These are phyloP conservation scores for Drosophila sp. DNA, from an alignment of 1,140 invertebrate genomes.

Conservation along the genomic window DNA sequence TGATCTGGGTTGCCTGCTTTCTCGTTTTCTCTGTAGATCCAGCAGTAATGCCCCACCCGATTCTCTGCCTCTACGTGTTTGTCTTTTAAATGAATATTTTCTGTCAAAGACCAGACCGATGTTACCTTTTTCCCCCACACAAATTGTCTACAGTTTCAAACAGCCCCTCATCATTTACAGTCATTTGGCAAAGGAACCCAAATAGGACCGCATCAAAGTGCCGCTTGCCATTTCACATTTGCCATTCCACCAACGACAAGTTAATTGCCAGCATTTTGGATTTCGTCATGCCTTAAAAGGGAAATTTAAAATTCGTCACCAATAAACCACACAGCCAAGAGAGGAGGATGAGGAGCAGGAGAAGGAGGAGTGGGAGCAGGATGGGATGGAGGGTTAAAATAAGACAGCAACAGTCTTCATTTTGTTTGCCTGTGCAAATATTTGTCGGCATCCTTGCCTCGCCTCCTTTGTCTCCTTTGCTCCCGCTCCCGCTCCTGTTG, in stretches of 20 bases:
- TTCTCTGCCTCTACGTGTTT: background rate
- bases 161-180: background rate
- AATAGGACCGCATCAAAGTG: conserved; percentile 19
- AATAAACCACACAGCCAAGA: background rate
- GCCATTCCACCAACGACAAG: conserved; percentile 15
- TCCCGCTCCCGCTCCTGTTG: background rate
- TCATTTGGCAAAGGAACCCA: conserved; percentile 3
- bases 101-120: background rate
- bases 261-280: conserved; percentile 27
- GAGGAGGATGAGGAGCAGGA: background rate
- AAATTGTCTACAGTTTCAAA: conserved; percentile 13
- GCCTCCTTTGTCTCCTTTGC: background rate
- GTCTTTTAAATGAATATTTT: conserved; percentile 4
- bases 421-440: conserved; percentile 22
- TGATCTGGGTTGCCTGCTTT: background rate
- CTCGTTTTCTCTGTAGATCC: background rate
- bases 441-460: conserved; percentile 13
- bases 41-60: too few species aligned
- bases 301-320: conserved; percentile 10
- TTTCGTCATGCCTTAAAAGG: conserved; percentile 13
- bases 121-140: background rate
- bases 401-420: conserved; percentile 15
- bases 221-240: background rate
- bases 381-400: background rate
- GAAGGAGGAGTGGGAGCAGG: too few species aligned